phyloP scores from a whole-genome alignment of 2,888 invertebrate genomes.

The Lycia hirtaria region DNA sequence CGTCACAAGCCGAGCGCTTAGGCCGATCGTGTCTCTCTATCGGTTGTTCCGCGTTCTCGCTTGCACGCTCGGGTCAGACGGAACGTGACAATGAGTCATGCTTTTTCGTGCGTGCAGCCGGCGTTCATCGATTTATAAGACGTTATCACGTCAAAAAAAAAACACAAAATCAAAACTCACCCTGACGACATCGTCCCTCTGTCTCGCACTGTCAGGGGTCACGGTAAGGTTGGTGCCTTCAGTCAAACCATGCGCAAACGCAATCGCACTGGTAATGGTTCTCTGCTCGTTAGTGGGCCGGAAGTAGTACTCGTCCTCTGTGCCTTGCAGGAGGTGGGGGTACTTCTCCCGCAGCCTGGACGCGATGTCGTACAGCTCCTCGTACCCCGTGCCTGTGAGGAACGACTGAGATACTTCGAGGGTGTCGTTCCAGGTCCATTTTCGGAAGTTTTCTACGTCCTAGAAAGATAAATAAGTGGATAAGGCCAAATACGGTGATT shows the following conservation, averaged over 20 bases:
- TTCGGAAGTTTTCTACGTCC: slow-evolving; percentile 87
- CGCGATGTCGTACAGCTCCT: slow-evolving; percentile 88
- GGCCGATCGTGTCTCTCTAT: no score
- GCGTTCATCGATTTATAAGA: no score
- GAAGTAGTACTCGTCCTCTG: slow-evolving; percentile 83
- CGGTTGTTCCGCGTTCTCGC: no score
- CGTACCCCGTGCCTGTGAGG: slow-evolving; percentile 85
- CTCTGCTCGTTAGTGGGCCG: slow-evolving; percentile 86
- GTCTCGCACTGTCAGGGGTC: slow-evolving; percentile 52
- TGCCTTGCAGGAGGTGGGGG: slow-evolving; percentile 72
- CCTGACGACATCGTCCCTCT: slow-evolving; percentile 64
- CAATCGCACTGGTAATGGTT: slow-evolving; percentile 85
- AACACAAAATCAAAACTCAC: slow-evolving; percentile 50
- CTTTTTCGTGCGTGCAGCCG: no score
- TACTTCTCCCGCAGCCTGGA: slow-evolving; percentile 62
- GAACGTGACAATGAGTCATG: no score
- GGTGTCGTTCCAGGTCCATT: slow-evolving; percentile 88
- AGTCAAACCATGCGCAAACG: slow-evolving; percentile 85
- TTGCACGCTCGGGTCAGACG: no score
- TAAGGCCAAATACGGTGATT: no score
- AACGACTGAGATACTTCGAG: slow-evolving; percentile 83
- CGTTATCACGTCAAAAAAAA: background rate
- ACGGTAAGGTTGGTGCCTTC: slow-evolving; percentile 56
- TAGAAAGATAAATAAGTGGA: slow-evolving; percentile 43
- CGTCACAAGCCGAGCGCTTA: no score